Evolutionary conservation across 2,888 invertebrate genomes (phyloP).

Genomic region (Chalcis sispes): DNA sequence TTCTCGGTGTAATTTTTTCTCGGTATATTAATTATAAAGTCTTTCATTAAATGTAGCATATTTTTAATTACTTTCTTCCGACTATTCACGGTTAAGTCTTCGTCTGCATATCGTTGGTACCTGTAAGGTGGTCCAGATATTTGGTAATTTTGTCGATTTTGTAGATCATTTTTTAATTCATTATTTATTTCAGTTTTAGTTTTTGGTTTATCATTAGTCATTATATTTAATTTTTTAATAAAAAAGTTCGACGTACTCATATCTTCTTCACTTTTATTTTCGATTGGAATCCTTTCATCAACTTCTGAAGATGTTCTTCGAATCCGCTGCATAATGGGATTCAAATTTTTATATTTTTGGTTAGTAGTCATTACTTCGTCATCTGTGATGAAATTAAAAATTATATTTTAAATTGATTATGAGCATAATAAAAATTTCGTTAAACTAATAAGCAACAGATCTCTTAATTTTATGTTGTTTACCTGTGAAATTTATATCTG

Average conservation of each 20-base stretch:
- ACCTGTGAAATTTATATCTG: conserved; percentile 9
- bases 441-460: not conserved
- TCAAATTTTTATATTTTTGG: not conserved
- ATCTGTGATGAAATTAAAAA: not conserved
- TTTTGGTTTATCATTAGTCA: not conserved
- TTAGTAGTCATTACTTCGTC: not conserved
- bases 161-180: not conserved
- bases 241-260: too few relatives aligned
- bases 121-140: conserved; percentile 26
- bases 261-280: too few relatives aligned
- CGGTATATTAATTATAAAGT: conserved; percentile 29
- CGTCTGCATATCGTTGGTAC: conserved; percentile 39
- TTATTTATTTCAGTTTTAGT: not conserved
- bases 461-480: not conserved
- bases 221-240: too few relatives aligned
- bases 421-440: not conserved
- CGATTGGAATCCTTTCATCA: not conserved
- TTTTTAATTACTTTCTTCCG: conserved; percentile 55
- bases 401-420: not conserved
- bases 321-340: not conserved
- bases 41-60: conserved; percentile 60
- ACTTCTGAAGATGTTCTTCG: not conserved
- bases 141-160: conserved; percentile 3
- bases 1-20: too few relatives aligned
- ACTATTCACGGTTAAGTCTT: not conserved